phyloP scores from a whole-genome alignment of 1,140 invertebrate species.

The Zaprionus lachaisei region DNA sequence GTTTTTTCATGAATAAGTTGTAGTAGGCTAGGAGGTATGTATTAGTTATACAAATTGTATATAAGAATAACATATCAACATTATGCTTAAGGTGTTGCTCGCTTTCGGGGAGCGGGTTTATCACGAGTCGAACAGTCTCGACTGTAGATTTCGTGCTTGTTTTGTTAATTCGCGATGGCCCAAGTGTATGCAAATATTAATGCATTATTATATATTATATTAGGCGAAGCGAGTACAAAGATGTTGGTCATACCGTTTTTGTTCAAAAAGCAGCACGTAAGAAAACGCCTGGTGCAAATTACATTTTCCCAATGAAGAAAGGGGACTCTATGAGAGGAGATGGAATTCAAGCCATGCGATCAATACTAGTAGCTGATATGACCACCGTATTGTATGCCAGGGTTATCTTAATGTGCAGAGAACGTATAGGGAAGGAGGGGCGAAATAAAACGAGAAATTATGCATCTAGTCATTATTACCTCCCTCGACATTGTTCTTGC shows the following conservation, averaged over 20 bases:
- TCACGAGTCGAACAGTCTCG: too few relatives aligned
- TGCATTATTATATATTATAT: neutral
- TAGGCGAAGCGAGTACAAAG: slow-evolving; percentile 34
- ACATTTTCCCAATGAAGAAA: slow-evolving; percentile 44
- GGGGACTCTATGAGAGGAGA: too few relatives aligned
- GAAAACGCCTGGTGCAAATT: slow-evolving; percentile 75
- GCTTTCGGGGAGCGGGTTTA: too few relatives aligned
- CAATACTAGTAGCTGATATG: slow-evolving; percentile 60
- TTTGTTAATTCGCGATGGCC: too few relatives aligned
- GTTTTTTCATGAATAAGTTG: too few relatives aligned
- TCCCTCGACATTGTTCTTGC: slow-evolving; percentile 17
- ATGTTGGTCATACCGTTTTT: slow-evolving; percentile 26
- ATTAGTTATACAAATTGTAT: too few relatives aligned
- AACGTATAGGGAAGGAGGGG: slow-evolving; percentile 26
- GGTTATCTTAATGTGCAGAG: slow-evolving; percentile 60
- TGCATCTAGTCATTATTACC: slow-evolving; percentile 50
- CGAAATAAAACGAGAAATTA: slow-evolving; percentile 69
- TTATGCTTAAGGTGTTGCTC: too few relatives aligned
- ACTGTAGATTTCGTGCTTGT: too few relatives aligned
- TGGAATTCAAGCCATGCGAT: neutral
- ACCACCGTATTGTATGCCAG: slow-evolving; percentile 48
- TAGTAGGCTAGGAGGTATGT: too few relatives aligned
- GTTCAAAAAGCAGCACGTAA: slow-evolving; percentile 36
- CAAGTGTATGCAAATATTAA: too few relatives aligned
- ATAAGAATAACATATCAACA: too few relatives aligned